phyloP scores from a whole-genome alignment of 2,888 invertebrate genomes.

The Crematogaster levior region DNA sequence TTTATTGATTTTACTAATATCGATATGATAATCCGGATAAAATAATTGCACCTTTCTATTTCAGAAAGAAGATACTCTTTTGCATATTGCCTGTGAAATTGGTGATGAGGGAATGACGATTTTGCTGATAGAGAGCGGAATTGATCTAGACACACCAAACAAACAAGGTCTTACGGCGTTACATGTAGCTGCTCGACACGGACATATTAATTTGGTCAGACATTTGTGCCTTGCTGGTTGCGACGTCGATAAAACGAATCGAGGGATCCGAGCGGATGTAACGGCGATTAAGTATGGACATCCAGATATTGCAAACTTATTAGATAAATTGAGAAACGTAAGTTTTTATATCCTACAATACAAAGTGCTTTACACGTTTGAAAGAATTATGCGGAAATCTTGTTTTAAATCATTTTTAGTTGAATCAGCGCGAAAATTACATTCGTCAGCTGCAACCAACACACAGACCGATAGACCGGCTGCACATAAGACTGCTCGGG shows the following conservation, averaged over 20 bases:
- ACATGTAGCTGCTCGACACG: constrained; percentile 90
- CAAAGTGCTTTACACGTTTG: background rate
- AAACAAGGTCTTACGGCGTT: constrained; percentile 88
- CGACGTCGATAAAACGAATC: constrained; percentile 89
- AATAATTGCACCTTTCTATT: constrained; percentile 61
- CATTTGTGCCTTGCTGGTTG: constrained; percentile 91
- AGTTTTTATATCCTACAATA: constrained; percentile 31
- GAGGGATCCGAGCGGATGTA: constrained; percentile 91
- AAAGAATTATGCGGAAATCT: background rate
- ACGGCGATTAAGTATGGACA: constrained; percentile 92
- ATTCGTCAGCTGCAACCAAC: constrained; percentile 89
- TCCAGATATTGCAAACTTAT: constrained; percentile 89
- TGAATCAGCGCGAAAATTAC: constrained; percentile 86
- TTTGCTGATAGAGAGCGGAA: constrained; percentile 83
- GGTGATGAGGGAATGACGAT: constrained; percentile 83
- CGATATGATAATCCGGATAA: constrained; percentile 44
- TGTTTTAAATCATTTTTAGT: constrained; percentile 67
- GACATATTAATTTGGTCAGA: constrained; percentile 90
- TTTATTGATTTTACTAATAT: constrained; percentile 16
- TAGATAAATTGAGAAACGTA: constrained; percentile 88
- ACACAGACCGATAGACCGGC: constrained; percentile 87
- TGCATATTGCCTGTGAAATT: constrained; percentile 87
- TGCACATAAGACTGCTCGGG: constrained; percentile 91
- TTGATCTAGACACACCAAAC: constrained; percentile 88
- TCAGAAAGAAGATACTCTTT: constrained; percentile 88